A percentile compares a stretch with the other conserved stretches of the same genome.
phyloP scores from a whole-genome alignment of 2,113 vertebrate species.

The Chloroceryle aenea region DNA sequence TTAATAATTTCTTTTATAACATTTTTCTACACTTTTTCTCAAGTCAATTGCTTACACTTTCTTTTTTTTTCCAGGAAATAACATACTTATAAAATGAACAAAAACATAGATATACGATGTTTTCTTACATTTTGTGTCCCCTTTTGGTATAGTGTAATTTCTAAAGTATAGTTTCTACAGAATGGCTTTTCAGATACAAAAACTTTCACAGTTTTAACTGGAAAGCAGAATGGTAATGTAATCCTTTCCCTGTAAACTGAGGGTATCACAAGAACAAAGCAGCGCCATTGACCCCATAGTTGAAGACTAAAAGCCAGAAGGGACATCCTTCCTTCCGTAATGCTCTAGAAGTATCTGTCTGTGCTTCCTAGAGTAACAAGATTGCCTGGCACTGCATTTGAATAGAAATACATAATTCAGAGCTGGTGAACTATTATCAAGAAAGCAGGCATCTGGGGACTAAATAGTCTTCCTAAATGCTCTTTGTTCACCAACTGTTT shows the following conservation, averaged over 20 bases:
- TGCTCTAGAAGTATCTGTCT: neutral
- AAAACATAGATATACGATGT: neutral
- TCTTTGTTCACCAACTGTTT: neutral
- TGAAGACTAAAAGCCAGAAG: neutral
- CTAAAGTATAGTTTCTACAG: neutral
- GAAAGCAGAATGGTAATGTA: neutral
- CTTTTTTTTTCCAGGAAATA: neutral
- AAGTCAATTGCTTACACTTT: neutral
- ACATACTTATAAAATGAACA: neutral
- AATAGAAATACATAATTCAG: conserved; percentile 6
- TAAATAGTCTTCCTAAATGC: neutral
- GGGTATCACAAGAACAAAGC: conserved; percentile 11
- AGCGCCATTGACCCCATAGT: neutral
- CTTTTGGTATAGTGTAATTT: neutral
- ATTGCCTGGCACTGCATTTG: conserved; percentile 18
- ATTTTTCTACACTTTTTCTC: neutral
- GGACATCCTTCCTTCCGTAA: neutral
- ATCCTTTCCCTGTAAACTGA: neutral
- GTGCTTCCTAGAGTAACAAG: neutral
- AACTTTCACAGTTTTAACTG: neutral
- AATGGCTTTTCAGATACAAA: neutral
- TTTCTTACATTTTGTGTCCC: neutral
- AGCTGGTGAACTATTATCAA: neutral
- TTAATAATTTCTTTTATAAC: neutral
- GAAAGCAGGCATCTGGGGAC: neutral